Evolutionary conservation across 2,888 invertebrate species (phyloP).

Genomic region (Alsophila aescularia): DNA sequence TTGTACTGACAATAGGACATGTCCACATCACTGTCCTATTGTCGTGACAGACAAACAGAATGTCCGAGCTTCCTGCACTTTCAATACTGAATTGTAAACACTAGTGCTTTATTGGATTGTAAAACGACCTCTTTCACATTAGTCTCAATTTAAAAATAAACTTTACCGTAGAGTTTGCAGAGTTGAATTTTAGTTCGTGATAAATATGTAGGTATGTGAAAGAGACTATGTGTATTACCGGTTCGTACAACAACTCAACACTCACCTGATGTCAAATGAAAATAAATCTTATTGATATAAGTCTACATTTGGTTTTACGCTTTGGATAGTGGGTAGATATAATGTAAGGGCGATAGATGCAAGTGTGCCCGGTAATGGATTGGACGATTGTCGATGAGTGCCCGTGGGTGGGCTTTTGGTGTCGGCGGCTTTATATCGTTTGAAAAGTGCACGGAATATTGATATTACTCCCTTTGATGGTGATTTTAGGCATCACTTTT

Average conservation of each 20-base stretch:
- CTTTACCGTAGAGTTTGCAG: neutral
- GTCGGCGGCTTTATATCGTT: constrained; percentile 64
- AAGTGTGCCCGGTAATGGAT: constrained; percentile 68
- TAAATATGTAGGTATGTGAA: neutral
- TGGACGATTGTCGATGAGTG: constrained; percentile 67
- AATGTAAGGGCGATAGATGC: constrained; percentile 41
- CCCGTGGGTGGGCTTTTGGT: constrained; percentile 67
- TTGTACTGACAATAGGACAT: constrained; percentile 48
- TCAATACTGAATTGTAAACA: constrained; percentile 64
- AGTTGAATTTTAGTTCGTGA: neutral
- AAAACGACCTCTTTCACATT: neutral
- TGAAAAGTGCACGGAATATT: constrained; percentile 60
- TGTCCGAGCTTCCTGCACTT: constrained; percentile 72
- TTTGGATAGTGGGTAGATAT: constrained; percentile 15
- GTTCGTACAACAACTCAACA: constrained; percentile 23
- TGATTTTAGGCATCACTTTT: constrained; percentile 9
- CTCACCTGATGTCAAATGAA: constrained; percentile 6
- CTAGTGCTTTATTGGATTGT: constrained; percentile 12
- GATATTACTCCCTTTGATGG: constrained; percentile 46
- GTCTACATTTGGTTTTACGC: constrained; percentile 9
- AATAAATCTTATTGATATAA: accelerated
- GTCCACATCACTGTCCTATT: constrained; percentile 57
- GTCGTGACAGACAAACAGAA: constrained; percentile 68
- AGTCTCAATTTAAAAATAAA: neutral
- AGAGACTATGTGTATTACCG: neutral